Percentiles rank a stretch among this genome's conserved stretches.
phyloP scores from a whole-genome alignment of 2,888 invertebrate species.

The Loripinus fragilis region DNA sequence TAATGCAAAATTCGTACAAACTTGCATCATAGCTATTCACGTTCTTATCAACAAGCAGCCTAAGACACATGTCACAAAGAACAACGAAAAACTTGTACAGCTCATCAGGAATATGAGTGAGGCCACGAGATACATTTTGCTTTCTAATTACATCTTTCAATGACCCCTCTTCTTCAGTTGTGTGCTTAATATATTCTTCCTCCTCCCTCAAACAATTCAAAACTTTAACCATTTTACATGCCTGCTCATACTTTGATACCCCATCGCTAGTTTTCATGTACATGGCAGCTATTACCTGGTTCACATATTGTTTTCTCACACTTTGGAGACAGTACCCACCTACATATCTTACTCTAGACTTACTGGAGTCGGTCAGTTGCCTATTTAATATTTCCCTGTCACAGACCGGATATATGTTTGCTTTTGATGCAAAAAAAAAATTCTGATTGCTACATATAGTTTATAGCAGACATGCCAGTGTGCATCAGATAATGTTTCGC shows the following conservation, averaged over 20 bases:
- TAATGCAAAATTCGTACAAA: neutral
- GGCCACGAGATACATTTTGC: conserved; percentile 11
- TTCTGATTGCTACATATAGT: conserved; percentile 20
- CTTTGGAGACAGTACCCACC: conserved; percentile 20
- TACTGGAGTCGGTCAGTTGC: neutral
- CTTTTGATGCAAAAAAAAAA: conserved; percentile 8
- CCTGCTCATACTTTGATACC: neutral
- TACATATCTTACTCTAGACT: conserved; percentile 27
- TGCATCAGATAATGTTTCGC: neutral
- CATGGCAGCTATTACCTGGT: neutral
- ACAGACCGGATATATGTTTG: neutral
- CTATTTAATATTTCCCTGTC: neutral
- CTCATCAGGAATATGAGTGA: conserved; percentile 17
- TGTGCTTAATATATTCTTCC: neutral
- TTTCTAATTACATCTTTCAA: conserved; percentile 8
- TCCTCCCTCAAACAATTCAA: neutral
- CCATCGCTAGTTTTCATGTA: neutral
- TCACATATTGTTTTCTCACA: conserved; percentile 4
- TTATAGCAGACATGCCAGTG: conserved; percentile 8
- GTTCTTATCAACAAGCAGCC: conserved; percentile 5
- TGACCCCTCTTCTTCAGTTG: neutral
- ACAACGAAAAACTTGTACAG: conserved; percentile 3
- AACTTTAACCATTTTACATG: neutral
- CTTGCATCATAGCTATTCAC: conserved; percentile 9
- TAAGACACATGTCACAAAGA: conserved; percentile 17